Conservation (phyloP, 2,797 vertebrate species). For the Tenualosa ilisha region DNA sequence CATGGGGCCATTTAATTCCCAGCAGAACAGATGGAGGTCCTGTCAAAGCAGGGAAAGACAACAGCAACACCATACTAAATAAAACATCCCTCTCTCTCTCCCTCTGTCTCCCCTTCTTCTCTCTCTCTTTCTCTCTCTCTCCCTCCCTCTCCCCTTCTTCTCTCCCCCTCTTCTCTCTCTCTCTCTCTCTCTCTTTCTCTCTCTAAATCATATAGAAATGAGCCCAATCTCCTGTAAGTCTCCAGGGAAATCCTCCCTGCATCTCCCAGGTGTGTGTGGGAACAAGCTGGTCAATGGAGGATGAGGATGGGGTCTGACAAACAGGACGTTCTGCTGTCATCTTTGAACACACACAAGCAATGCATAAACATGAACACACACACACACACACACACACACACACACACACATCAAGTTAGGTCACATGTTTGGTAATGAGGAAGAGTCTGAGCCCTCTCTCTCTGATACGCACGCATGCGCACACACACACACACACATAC, state of each 20-base stretch:
- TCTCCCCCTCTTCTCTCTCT: neutral
- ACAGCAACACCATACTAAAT: neutral
- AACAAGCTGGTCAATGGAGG: no score
- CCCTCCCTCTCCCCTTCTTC: neutral
- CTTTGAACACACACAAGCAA: no score
- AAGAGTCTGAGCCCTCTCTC: neutral
- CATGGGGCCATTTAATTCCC: neutral
- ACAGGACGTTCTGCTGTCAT: no score
- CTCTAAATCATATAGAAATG: neutral
- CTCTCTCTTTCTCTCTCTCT: neutral
- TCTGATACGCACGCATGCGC: neutral
- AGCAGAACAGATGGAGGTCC: neutral
- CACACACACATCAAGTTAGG: neutral
- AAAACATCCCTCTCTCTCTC: neutral
- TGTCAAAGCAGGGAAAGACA: neutral
- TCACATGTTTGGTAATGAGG: neutral
- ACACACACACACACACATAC: conserved; percentile 7
- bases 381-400: neutral
- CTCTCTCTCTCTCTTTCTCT: neutral
- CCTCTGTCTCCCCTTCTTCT: neutral
- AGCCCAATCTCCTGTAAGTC: neutral
- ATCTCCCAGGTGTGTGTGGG: no score
- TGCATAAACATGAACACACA: neutral
- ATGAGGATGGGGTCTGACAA: no score
- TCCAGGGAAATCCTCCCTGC: neutral